Conservation (phyloP, 2,113 vertebrate genomes). For the Puntigrus tetrazona region DNA sequence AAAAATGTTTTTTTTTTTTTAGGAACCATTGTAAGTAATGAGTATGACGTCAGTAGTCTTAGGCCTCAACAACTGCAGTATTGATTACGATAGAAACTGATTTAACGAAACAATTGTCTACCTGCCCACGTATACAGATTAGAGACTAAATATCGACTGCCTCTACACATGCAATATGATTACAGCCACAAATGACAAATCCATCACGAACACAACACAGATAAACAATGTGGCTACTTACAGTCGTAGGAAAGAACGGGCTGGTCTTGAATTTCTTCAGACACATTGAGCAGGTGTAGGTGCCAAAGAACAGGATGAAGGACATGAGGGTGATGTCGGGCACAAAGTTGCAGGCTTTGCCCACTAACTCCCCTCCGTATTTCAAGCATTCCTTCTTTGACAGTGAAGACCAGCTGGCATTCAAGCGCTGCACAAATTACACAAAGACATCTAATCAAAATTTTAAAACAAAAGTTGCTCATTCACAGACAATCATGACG, state of each 20-base stretch:
- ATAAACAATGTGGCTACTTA: constrained; percentile 70
- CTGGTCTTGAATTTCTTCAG: constrained; percentile 98
- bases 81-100: neutral
- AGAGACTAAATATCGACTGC: neutral
- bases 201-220: neutral
- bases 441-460: neutral
- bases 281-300: constrained; percentile 94
- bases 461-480: neutral
- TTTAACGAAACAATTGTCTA: neutral
- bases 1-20: neutral
- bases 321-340: constrained; percentile 97
- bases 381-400: constrained; percentile 84
- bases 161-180: neutral
- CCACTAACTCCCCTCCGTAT: constrained; percentile 83
- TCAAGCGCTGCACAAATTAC: constrained; percentile 70
- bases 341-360: constrained; percentile 84
- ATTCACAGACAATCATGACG: neutral
- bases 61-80: neutral
- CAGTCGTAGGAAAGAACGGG: constrained; percentile 93
- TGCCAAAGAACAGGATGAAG: constrained; percentile 97
- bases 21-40: neutral
- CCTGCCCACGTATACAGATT: neutral
- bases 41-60: neutral
- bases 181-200: neutral
- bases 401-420: constrained; percentile 83